These are phyloP conservation scores for Macrobrachium rosenbergii DNA, from an alignment of 1,140 invertebrate genomes.

Conservation along the genomic window DNA sequence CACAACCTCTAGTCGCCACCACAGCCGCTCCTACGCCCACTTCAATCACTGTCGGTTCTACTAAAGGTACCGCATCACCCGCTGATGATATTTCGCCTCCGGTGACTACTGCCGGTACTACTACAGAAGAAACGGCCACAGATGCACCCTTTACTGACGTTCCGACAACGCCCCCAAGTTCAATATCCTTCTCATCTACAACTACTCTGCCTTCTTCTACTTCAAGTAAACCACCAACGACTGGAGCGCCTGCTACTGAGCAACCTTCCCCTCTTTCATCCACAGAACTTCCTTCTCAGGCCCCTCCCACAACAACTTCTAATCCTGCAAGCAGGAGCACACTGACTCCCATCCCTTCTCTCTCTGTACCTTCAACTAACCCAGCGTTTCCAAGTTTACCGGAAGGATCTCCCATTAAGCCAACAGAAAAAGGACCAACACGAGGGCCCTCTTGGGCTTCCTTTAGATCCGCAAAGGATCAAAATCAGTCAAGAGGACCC, in stretches of 20 bases:
- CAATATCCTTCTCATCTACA: not conserved
- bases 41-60: not conserved
- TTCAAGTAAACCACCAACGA: not conserved
- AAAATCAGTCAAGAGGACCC: not conserved
- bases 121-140: not conserved
- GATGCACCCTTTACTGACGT: not conserved
- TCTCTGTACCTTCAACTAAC: not conserved
- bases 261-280: not conserved
- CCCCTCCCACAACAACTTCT: slow-evolving; percentile 1
- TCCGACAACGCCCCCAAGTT: not conserved
- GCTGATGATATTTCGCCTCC: not conserved
- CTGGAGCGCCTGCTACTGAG: not conserved
- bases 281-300: not conserved
- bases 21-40: not conserved
- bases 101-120: not conserved
- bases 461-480: not conserved
- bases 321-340: not conserved
- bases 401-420: not conserved
- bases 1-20: slow-evolving; percentile 27
- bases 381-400: not conserved
- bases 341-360: not conserved
- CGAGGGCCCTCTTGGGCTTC: not conserved
- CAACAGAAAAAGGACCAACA: not conserved
- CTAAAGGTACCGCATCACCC: not conserved
- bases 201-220: not conserved